Conservation (phyloP, 1,140 invertebrate species). For the Heliconius hermathena region DNA sequence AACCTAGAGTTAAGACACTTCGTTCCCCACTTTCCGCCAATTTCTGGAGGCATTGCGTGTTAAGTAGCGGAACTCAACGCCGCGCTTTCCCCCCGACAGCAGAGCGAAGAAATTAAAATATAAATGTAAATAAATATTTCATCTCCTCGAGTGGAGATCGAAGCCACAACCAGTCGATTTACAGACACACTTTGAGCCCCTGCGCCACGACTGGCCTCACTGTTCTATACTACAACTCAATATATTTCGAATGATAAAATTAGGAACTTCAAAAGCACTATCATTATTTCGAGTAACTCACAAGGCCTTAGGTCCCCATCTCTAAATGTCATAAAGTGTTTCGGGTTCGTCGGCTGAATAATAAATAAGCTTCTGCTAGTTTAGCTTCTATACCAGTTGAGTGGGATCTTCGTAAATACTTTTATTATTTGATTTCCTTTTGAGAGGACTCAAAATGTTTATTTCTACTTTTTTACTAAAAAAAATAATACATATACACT, state of each 20-base stretch:
- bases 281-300: not conserved
- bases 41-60: no score
- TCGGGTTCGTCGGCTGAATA: not conserved
- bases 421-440: not conserved
- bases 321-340: conserved; percentile 9
- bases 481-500: not conserved
- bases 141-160: no score
- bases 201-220: no score
- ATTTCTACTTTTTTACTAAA: not conserved
- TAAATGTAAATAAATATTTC: no score
- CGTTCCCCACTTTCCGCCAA: no score
- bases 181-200: no score
- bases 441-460: not conserved
- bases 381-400: not conserved
- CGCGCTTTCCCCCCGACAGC: no score
- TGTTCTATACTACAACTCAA: not conserved
- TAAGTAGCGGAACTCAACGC: no score
- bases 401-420: not conserved
- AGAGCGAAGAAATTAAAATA: no score
- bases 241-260: not conserved
- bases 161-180: no score
- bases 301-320: not conserved
- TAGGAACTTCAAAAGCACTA: conserved; percentile 8
- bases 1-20: no score
- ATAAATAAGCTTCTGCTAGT: not conserved